These are phyloP conservation scores for Austrofundulus limnaeus DNA, from an alignment of 2,113 vertebrate species.

Conservation along the genomic window DNA sequence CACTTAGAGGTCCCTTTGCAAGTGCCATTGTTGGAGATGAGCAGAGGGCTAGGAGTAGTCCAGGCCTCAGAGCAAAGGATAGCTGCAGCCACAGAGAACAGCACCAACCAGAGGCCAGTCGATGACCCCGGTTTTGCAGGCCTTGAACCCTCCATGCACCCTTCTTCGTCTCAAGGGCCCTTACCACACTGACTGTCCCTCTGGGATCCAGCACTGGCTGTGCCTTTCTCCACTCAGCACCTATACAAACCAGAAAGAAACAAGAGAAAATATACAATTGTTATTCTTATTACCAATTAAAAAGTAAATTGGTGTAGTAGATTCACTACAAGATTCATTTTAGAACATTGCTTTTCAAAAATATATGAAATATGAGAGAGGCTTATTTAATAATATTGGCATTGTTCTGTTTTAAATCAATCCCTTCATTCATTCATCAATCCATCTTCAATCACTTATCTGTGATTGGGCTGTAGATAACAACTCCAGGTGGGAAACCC, in stretches of 20 bases:
- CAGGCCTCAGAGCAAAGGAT: slow-evolving; percentile 88
- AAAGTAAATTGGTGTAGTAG: background rate
- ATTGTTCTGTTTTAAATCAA: too few species aligned
- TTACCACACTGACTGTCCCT: slow-evolving; percentile 72
- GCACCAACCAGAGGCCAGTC: slow-evolving; percentile 93
- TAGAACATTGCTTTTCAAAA: background rate
- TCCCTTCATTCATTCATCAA: too few species aligned
- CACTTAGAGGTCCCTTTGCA: slow-evolving; percentile 88
- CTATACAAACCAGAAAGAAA: slow-evolving; percentile 63
- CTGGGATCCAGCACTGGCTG: slow-evolving; percentile 80
- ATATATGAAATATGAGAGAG: background rate
- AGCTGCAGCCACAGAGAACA: slow-evolving; percentile 86
- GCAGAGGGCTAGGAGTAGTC: slow-evolving; percentile 80
- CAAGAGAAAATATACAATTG: background rate
- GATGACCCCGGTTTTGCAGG: slow-evolving; percentile 84
- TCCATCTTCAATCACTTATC: too few species aligned
- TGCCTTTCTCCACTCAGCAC: slow-evolving; percentile 62
- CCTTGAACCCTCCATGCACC: slow-evolving; percentile 97
- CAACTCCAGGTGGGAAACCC: too few species aligned
- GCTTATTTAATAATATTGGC: too few species aligned
- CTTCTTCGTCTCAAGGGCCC: slow-evolving; percentile 76
- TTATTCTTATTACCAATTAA: background rate
- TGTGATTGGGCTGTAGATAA: too few species aligned
- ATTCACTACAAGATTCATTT: background rate
- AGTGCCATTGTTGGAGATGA: slow-evolving; percentile 83